A percentile compares a stretch with the other conserved stretches of the same genome.
Evolutionary conservation across 2,888 invertebrate species (phyloP).

Genomic region (Drosophila seclusa): DNA sequence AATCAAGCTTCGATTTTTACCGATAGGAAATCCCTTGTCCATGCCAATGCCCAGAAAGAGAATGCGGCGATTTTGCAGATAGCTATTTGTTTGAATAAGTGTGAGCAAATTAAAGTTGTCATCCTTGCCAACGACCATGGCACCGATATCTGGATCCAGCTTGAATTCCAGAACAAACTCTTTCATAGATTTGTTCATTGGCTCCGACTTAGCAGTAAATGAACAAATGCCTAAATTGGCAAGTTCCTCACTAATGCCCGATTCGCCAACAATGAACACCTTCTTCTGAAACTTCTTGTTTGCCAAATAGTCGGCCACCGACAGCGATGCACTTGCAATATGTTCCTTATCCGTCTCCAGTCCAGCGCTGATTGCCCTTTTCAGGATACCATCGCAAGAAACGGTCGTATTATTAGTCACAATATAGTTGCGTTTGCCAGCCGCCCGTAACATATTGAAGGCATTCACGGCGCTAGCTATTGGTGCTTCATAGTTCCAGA

Average conservation of each 20-base stretch:
- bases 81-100: constrained; percentile 46
- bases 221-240: constrained; percentile 28
- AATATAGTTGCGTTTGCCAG: constrained; percentile 37
- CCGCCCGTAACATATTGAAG: constrained; percentile 40
- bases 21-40: constrained; percentile 54
- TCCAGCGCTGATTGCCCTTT: constrained; percentile 49
- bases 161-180: constrained; percentile 26
- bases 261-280: constrained; percentile 56
- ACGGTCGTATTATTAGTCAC: constrained; percentile 52
- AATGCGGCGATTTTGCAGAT: constrained; percentile 32
- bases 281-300: constrained; percentile 54
- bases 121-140: constrained; percentile 59
- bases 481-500: constrained; percentile 52
- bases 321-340: constrained; percentile 32
- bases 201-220: background rate
- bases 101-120: constrained; percentile 47
- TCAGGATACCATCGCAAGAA: constrained; percentile 1
- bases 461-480: constrained; percentile 45
- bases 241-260: constrained; percentile 44
- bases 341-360: constrained; percentile 8
- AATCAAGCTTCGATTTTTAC: constrained; percentile 32
- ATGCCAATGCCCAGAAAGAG: constrained; percentile 58
- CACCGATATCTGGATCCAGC: constrained; percentile 57
- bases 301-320: constrained; percentile 46
- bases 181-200: constrained; percentile 1